Evolutionary conservation across 1,140 invertebrate genomes (phyloP).

Genomic region (Ostrea denselamellosa): DNA sequence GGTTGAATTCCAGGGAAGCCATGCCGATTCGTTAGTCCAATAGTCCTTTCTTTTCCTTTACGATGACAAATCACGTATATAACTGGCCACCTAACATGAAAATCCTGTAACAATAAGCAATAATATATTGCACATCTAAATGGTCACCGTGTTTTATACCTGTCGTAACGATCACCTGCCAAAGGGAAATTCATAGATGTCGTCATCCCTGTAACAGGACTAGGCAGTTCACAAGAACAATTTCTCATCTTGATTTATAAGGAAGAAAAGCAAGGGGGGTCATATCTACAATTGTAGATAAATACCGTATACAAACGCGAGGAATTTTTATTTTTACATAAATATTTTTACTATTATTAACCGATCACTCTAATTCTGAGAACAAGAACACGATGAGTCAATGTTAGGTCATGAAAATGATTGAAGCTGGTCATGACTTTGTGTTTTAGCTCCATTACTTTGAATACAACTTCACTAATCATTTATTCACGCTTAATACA

Average conservation of each 20-base stretch:
- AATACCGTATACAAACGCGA: background rate
- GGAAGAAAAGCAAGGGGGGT: background rate
- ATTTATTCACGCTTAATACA: conserved; percentile 11
- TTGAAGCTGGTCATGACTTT: background rate
- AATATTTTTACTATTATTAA: background rate
- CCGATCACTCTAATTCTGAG: background rate
- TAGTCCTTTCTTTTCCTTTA: background rate
- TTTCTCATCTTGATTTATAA: conserved; percentile 9
- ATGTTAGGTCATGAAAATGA: background rate
- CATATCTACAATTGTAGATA: background rate
- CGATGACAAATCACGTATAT: background rate
- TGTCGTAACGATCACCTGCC: background rate
- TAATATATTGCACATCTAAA: background rate
- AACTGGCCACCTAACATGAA: background rate
- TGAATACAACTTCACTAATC: background rate
- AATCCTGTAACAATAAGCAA: background rate
- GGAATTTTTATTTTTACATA: background rate
- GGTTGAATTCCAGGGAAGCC: background rate
- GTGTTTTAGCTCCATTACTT: background rate
- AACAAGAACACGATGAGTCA: conserved; percentile 3
- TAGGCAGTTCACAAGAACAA: background rate
- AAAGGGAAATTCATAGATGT: conserved; percentile 10
- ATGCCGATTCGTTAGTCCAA: background rate
- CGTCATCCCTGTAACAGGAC: background rate
- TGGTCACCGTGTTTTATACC: conserved; percentile 10